phyloP scores from a whole-genome alignment of 2,888 invertebrate genomes.

The Cosmorhoe ocellata region DNA sequence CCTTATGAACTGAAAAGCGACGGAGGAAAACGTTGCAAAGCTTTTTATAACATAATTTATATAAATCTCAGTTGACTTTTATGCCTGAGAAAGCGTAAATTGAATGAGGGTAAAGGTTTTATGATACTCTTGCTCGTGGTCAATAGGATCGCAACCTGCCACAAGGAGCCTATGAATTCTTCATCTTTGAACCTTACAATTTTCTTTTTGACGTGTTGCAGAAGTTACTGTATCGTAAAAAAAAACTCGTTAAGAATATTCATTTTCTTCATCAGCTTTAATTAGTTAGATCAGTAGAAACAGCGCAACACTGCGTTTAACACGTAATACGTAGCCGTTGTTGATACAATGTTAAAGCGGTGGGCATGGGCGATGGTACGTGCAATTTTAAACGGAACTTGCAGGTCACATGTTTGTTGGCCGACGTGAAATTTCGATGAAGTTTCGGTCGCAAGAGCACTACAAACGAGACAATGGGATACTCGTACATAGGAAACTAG shows the following conservation, averaged over 20 bases:
- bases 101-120: slow-evolving; percentile 30
- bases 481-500: slow-evolving; percentile 34
- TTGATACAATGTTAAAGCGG: slow-evolving; percentile 55
- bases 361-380: slow-evolving; percentile 56
- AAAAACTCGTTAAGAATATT: slow-evolving; percentile 12
- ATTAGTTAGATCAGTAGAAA: slow-evolving; percentile 33
- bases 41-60: slow-evolving; percentile 30
- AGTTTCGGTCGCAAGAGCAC: slow-evolving; percentile 47
- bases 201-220: slow-evolving; percentile 21
- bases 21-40: slow-evolving; percentile 23
- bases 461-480: slow-evolving; percentile 37
- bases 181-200: slow-evolving; percentile 24
- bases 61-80: slow-evolving; percentile 29
- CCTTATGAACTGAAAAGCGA: slow-evolving; percentile 25
- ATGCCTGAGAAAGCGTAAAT: slow-evolving; percentile 27
- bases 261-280: slow-evolving; percentile 12
- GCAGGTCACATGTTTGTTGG: slow-evolving; percentile 51
- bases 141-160: slow-evolving; percentile 28
- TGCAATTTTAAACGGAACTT: slow-evolving; percentile 73
- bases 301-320: slow-evolving; percentile 66
- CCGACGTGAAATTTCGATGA: slow-evolving; percentile 62
- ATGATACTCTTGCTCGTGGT: slow-evolving; percentile 27
- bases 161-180: slow-evolving; percentile 27
- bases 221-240: slow-evolving; percentile 23
- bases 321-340: slow-evolving; percentile 68